A percentile compares a stretch with the other conserved stretches of the same genome.
These are phyloP conservation scores for Amblyjoppa fuscipennis DNA, from an alignment of 2,888 invertebrate species.

Conservation along the genomic window DNA sequence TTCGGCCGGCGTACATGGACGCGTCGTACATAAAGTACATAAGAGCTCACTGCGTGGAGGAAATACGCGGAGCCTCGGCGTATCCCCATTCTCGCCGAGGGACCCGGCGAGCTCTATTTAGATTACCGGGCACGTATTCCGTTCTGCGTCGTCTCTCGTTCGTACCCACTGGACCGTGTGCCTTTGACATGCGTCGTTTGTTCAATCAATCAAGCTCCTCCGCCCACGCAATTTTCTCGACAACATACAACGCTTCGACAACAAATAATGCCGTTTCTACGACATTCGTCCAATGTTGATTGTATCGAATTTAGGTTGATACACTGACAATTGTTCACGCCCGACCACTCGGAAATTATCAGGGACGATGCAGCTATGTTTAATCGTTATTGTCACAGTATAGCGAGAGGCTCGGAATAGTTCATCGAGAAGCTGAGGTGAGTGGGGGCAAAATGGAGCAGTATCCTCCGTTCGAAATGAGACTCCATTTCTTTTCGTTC, in stretches of 20 bases:
- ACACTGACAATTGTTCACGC: not conserved
- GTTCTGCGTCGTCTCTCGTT: constrained; percentile 70
- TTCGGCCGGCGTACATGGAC: constrained; percentile 45
- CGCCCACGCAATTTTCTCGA: constrained; percentile 38
- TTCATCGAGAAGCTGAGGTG: too few species aligned
- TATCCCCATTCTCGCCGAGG: constrained; percentile 38
- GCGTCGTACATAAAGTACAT: constrained; percentile 36
- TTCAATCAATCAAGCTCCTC: constrained; percentile 47
- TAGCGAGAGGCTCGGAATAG: too few species aligned
- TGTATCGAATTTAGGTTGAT: not conserved
- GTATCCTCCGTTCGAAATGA: too few species aligned
- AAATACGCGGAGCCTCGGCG: constrained; percentile 18
- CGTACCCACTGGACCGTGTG: constrained; percentile 55
- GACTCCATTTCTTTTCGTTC: not conserved
- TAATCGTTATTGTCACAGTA: too few species aligned
- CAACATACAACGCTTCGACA: not conserved
- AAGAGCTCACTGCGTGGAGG: not conserved
- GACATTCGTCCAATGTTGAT: not conserved
- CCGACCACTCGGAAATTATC: not conserved
- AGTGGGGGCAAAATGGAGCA: too few species aligned
- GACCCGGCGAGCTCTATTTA: constrained; percentile 32
- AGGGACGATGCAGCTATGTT: too few species aligned
- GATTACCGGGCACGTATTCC: constrained; percentile 44
- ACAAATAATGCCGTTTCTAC: not conserved
- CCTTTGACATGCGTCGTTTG: constrained; percentile 54